Base-by-base conservation (phyloP, 2,113 vertebrate genomes). In the Thunnus thynnus region DNA sequence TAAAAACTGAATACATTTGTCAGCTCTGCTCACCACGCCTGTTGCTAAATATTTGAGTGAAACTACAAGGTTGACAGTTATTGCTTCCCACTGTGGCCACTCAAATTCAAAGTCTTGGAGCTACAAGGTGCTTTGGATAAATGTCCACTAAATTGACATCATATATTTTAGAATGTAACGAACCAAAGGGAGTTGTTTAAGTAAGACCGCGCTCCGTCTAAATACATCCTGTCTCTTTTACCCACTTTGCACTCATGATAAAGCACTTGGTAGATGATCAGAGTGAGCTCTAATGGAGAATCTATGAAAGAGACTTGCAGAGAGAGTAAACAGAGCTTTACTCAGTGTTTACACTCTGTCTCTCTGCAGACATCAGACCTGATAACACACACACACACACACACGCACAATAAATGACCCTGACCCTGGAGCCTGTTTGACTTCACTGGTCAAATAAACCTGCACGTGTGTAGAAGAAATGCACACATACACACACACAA, bases 231-330 rank as follows among this genome's bases (percentile, higher is more conserved):
- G 62, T 81, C 87, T 64, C 3, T 13, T 70, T 55, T 55, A 27
- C 36, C 64, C 72, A 67, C 85, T 78, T 68, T 70, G 77, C 83
- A 70, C 36, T 78, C 32, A 13, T 90, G 87, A 90, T 90, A 11
- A 87, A 93, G 87, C 84, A 87, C 86, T 85, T 87, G 84, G 76
- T 83, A 7, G 78, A 70, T 81, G 86, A 91, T 87, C 80, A 84
- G 74, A 85, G 72, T n/a, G 48, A 75, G 72, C 84, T 54, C 85
- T 91, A 92, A 92, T 92, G 90, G 90, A 89, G 82, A 83, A 90
- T 87, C 74, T 78, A 87, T 86, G 86, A 71, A 72, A 75, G 76
- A 66, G 70, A 60, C 70, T 81, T 20, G 22, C 67, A 76, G 60
- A 58, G 70, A 84, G 78, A 72, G 86, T 88, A 93, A 92, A 90